phyloP scores from a whole-genome alignment of 2,797 vertebrate species.

The Mastacembelus armatus region DNA sequence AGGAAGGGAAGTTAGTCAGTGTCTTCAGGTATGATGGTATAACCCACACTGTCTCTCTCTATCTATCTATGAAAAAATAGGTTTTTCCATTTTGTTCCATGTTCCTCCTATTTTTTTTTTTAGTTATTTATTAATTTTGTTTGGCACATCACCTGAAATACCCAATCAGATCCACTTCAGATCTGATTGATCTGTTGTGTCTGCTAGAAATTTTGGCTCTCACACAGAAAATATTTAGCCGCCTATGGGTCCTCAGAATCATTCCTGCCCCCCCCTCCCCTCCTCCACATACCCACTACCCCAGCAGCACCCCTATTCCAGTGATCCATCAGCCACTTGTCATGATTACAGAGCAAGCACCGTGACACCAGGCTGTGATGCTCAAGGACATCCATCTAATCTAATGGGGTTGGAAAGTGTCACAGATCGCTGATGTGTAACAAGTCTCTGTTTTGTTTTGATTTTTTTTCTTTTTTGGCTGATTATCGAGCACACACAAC shows the following conservation, averaged over 20 bases:
- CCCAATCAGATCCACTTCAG: too few species aligned
- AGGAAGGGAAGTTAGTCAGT: neutral
- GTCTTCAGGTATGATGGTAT: neutral
- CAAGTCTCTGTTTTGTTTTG: too few species aligned
- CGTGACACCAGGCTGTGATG: constrained; percentile 6
- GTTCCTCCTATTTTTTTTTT: too few species aligned
- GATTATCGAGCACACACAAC: too few species aligned
- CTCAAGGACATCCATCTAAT: constrained; percentile 4
- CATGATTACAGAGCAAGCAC: neutral
- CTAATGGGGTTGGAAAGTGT: neutral
- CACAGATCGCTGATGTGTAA: neutral
- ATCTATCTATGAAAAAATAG: too few species aligned
- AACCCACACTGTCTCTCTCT: too few species aligned
- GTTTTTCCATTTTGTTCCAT: too few species aligned
- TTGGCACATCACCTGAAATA: too few species aligned
- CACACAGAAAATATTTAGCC: constrained; percentile 3
- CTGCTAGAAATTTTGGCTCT: too few species aligned
- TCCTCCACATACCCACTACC: neutral
- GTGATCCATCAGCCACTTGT: neutral
- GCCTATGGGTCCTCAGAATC: neutral
- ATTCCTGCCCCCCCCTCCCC: neutral
- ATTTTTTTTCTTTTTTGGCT: too few species aligned
- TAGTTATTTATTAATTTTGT: too few species aligned
- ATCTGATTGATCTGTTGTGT: neutral
- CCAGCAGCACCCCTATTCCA: neutral